Evolutionary conservation across 2,888 invertebrate species (phyloP).

Genomic region (Lasioglossum lativentre): DNA sequence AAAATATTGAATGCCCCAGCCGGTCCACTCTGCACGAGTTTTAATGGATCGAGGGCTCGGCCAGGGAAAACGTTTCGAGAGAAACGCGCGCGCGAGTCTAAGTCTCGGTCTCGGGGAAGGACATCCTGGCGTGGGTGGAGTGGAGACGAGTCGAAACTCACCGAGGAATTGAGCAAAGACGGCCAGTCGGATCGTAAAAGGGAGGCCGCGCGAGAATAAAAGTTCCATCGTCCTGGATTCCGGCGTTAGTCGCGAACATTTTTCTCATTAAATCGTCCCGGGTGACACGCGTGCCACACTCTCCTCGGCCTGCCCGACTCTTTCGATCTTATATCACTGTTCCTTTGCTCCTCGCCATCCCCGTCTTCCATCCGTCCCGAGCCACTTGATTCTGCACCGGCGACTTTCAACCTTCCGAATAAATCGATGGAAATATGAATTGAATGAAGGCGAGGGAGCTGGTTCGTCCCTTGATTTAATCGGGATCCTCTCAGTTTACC

Average conservation of each 20-base stretch:
- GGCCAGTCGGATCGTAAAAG: neutral
- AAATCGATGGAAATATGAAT: neutral
- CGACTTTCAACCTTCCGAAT: neutral
- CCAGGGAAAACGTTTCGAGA: constrained; percentile 18
- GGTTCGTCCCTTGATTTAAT: neutral
- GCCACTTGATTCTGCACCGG: neutral
- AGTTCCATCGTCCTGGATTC: constrained; percentile 59
- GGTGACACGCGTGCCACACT: constrained; percentile 52
- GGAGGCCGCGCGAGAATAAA: constrained; percentile 6
- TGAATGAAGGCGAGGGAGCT: neutral
- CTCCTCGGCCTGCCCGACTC: constrained; percentile 30
- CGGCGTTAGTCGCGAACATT: constrained; percentile 69
- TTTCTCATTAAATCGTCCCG: constrained; percentile 76
- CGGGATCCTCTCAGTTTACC: neutral
- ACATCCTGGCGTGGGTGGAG: neutral
- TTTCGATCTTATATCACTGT: constrained; percentile 27
- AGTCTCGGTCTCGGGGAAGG: neutral
- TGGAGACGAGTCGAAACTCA: constrained; percentile 22
- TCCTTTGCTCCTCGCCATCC: constrained; percentile 1
- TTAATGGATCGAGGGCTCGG: constrained; percentile 76
- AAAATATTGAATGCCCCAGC: constrained; percentile 74
- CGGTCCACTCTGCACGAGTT: constrained; percentile 73
- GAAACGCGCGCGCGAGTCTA: neutral
- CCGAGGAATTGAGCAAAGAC: constrained; percentile 8
- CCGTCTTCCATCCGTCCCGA: neutral